Evolutionary conservation across 2,113 vertebrate genomes (phyloP).

Genomic region (Crocuta crocuta): DNA sequence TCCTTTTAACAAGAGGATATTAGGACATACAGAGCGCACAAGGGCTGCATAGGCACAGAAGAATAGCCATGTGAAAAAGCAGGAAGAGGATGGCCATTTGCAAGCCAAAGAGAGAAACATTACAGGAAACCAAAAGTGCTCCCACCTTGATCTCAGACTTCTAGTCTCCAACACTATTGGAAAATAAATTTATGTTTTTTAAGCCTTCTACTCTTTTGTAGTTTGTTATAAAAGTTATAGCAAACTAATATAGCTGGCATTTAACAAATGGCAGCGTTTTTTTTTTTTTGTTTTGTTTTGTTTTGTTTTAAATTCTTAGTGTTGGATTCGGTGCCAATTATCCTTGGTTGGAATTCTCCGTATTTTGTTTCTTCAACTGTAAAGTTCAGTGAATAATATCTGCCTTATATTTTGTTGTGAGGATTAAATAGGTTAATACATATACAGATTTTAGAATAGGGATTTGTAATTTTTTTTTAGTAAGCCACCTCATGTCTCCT

Average conservation of each 20-base stretch:
- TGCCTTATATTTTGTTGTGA: not conserved
- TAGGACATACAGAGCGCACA: not conserved
- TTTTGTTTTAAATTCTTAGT: not conserved
- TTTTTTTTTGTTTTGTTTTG: not conserved
- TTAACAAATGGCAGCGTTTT: not conserved
- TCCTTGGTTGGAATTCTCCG: not conserved
- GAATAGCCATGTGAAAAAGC: not conserved
- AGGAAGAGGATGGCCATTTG: not conserved
- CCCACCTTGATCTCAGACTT: not conserved
- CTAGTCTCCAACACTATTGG: not conserved
- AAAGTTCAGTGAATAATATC: not conserved
- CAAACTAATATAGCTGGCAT: not conserved
- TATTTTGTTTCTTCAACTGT: not conserved
- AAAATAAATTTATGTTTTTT: not conserved
- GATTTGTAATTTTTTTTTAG: not conserved
- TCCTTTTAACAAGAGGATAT: not conserved
- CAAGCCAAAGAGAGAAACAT: not conserved
- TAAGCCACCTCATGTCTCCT: not conserved
- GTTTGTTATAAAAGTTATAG: not conserved
- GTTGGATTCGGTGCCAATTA: not conserved
- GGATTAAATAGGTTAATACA: no score
- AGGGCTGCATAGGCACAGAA: rapidly evolving
- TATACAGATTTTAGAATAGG: not conserved
- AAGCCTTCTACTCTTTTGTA: not conserved
- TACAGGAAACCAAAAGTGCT: not conserved